A percentile compares a stretch with the other conserved stretches of the same genome.
Evolutionary conservation across 2,888 invertebrate genomes (phyloP).

Genomic region (Eristalinus sepulchralis): DNA sequence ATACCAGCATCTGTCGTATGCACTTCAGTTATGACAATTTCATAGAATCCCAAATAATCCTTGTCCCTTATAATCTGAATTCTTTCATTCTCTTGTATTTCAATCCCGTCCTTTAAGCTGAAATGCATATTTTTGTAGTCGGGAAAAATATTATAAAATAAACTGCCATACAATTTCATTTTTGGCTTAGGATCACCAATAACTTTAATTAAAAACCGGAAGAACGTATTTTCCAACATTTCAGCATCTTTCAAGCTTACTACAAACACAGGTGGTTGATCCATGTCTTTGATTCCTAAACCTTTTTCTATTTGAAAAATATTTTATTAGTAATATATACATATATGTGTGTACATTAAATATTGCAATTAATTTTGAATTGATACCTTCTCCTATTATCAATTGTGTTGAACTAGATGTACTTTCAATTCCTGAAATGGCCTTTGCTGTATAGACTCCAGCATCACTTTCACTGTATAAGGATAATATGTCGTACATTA

Average conservation of each 20-base stretch:
- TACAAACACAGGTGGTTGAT: conserved; percentile 91
- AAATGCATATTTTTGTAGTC: background rate
- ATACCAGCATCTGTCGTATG: conserved; percentile 88
- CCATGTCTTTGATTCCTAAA: conserved; percentile 86
- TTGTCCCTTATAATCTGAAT: conserved; percentile 88
- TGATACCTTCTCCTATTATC: conserved; percentile 89
- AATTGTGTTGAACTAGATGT: conserved; percentile 93
- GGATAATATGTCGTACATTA: background rate
- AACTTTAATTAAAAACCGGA: conserved; percentile 93
- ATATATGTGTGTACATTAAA: no score
- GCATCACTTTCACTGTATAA: conserved; percentile 85
- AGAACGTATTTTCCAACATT: conserved; percentile 91
- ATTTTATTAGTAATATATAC: no score
- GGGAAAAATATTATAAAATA: background rate
- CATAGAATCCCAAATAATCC: conserved; percentile 92
- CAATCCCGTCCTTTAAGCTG: conserved; percentile 91
- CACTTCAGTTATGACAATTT: conserved; percentile 92
- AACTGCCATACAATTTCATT: conserved; percentile 90
- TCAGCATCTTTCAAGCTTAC: conserved; percentile 94
- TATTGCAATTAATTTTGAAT: background rate
- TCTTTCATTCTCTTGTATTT: conserved; percentile 86
- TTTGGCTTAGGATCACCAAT: conserved; percentile 94
- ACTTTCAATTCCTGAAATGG: conserved; percentile 90
- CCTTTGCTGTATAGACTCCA: conserved; percentile 95
- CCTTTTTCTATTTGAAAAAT: conserved; percentile 80